A percentile compares a stretch with the other conserved stretches of the same genome.
Evolutionary conservation across 2,888 invertebrate genomes (phyloP).

Genomic region (Tenthredo scrophulariae): DNA sequence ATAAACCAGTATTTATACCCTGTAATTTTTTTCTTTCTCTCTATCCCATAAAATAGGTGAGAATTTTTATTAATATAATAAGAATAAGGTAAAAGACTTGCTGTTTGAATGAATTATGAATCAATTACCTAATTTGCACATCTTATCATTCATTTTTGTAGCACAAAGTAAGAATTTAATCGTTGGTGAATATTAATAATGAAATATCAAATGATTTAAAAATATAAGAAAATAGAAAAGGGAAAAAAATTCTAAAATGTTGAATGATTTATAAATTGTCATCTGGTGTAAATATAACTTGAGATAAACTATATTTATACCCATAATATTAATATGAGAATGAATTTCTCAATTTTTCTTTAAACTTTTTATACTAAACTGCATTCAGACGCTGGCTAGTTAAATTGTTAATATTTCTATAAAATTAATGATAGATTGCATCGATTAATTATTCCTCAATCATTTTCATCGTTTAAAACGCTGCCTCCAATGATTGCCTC

Average conservation of each 20-base stretch:
- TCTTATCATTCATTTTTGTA: background rate
- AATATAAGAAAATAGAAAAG: background rate
- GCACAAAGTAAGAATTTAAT: background rate
- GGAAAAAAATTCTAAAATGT: background rate
- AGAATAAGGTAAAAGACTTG: background rate
- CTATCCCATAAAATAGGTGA: background rate
- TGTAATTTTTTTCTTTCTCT: background rate
- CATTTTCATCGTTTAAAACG: slow-evolving; percentile 34
- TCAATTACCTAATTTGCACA: background rate
- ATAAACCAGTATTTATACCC: background rate
- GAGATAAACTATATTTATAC: background rate
- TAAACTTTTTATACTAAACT: slow-evolving; percentile 24
- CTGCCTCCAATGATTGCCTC: slow-evolving; percentile 69
- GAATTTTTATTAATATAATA: background rate
- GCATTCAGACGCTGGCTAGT: slow-evolving; percentile 16
- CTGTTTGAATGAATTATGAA: background rate
- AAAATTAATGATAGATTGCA: background rate
- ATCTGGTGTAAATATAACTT: slow-evolving; percentile 38
- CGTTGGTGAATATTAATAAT: background rate
- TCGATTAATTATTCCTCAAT: background rate
- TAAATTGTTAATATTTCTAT: slow-evolving; percentile 2
- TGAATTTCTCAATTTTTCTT: background rate
- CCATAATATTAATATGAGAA: background rate
- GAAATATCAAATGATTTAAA: background rate
- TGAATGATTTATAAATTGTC: background rate